phyloP scores from a whole-genome alignment of 2,888 invertebrate genomes.

The Hydrotaea cyrtoneurina region DNA sequence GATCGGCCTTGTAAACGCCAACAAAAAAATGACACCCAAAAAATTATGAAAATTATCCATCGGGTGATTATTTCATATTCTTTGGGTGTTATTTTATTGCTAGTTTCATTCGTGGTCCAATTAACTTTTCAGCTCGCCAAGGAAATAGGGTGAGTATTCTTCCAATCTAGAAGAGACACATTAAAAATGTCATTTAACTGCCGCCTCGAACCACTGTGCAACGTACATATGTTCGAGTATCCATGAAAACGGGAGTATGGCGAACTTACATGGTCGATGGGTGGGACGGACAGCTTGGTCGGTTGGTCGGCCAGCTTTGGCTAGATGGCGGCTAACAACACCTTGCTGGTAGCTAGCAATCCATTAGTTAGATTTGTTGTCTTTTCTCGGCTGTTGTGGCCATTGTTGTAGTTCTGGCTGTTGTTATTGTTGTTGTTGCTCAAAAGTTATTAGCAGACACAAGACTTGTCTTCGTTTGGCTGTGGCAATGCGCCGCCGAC shows the following conservation, averaged over 20 bases:
- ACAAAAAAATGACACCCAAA: too few species aligned
- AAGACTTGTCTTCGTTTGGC: slow-evolving; percentile 55
- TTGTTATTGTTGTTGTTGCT: slow-evolving; percentile 22
- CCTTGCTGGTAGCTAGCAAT: slow-evolving; percentile 62
- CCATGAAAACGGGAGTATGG: slow-evolving; percentile 26
- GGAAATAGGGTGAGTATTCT: too few species aligned
- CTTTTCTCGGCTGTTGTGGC: slow-evolving; percentile 8
- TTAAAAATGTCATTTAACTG: too few species aligned
- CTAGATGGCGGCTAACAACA: slow-evolving; percentile 56
- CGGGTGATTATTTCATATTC: too few species aligned
- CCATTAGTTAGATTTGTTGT: slow-evolving; percentile 58
- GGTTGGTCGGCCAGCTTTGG: neutral
- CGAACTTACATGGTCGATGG: neutral
- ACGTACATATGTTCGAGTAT: neutral
- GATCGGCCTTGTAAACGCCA: too few species aligned
- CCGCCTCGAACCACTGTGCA: slow-evolving; percentile 2
- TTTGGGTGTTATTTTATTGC: too few species aligned
- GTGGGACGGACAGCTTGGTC: slow-evolving; percentile 7
- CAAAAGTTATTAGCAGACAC: slow-evolving; percentile 61
- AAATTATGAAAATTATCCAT: too few species aligned
- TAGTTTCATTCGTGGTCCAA: too few species aligned
- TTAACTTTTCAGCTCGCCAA: too few species aligned
- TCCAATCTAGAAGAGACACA: too few species aligned
- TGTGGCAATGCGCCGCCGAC: slow-evolving; percentile 54
- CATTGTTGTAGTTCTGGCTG: neutral